Conservation (phyloP, 2,888 invertebrate genomes). For the Leucania comma region DNA sequence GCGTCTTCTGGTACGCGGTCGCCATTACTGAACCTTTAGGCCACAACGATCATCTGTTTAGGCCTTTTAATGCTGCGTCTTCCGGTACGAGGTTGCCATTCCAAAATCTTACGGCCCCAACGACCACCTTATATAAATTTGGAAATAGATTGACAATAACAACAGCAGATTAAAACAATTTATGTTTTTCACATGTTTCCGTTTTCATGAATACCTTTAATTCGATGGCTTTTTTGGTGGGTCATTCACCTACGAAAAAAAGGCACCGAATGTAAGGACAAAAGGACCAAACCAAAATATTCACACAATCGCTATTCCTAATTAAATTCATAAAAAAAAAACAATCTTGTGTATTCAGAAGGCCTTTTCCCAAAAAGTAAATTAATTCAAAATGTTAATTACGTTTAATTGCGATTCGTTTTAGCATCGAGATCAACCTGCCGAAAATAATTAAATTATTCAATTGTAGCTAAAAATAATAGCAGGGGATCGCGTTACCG, state of each 20-base stretch:
- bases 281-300: slow-evolving; percentile 30
- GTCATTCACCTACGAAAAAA: slow-evolving; percentile 9
- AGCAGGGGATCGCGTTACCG: slow-evolving; percentile 23
- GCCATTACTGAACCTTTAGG: too few relatives aligned
- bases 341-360: slow-evolving; percentile 56
- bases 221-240: background rate
- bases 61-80: too few relatives aligned
- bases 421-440: slow-evolving; percentile 63
- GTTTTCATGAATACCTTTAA: slow-evolving; percentile 15
- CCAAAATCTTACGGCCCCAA: too few relatives aligned
- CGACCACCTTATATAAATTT: background rate
- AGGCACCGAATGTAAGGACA: slow-evolving; percentile 9
- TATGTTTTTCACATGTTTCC: background rate
- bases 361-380: slow-evolving; percentile 66
- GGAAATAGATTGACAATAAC: background rate
- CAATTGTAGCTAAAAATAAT: slow-evolving; percentile 66
- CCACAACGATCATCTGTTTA: too few relatives aligned
- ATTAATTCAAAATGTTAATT: slow-evolving; percentile 76
- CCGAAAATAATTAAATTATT: slow-evolving; percentile 69
- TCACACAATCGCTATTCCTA: slow-evolving; percentile 36
- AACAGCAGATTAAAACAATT: background rate
- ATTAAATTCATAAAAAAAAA: slow-evolving; percentile 59
- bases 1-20: too few relatives aligned
- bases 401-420: slow-evolving; percentile 69
- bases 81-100: too few relatives aligned